Percentiles rank a stretch among this genome's conserved stretches.
Evolutionary conservation across 2,888 invertebrate genomes (phyloP).

Genomic region (Rhyacophila evoluta): DNA sequence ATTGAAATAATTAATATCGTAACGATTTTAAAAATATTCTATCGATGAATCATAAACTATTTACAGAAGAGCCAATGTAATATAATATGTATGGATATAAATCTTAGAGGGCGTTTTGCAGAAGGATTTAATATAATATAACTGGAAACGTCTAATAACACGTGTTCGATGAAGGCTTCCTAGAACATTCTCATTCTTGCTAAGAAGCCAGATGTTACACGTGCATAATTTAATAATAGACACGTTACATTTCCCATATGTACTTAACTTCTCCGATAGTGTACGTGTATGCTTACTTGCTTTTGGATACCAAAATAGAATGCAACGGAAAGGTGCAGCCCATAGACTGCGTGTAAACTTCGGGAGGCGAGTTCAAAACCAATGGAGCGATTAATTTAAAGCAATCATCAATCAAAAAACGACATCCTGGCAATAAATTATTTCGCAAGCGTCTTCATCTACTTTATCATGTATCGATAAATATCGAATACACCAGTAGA

Average conservation of each 20-base stretch:
- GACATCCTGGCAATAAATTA: background rate
- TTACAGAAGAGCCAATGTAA: too few species aligned
- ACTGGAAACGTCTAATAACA: too few species aligned
- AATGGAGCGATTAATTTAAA: background rate
- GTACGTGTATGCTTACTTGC: background rate
- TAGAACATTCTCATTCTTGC: background rate
- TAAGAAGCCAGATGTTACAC: background rate
- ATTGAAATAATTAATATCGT: too few species aligned
- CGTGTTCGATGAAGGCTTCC: background rate
- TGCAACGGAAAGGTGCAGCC: slow-evolving; percentile 13
- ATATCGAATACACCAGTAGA: too few species aligned
- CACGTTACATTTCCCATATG: background rate
- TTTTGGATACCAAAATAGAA: background rate
- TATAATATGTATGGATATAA: too few species aligned
- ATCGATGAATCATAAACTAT: too few species aligned
- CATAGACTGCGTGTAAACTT: background rate
- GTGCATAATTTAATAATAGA: slow-evolving; percentile 7
- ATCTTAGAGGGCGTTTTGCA: too few species aligned
- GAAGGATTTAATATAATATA: too few species aligned
- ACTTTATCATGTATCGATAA: too few species aligned
- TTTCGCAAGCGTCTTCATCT: background rate
- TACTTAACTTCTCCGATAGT: background rate
- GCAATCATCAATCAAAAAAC: background rate
- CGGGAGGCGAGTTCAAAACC: background rate
- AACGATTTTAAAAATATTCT: too few species aligned